phyloP scores from a whole-genome alignment of 1,140 invertebrate genomes.

The Cydia strobilella region DNA sequence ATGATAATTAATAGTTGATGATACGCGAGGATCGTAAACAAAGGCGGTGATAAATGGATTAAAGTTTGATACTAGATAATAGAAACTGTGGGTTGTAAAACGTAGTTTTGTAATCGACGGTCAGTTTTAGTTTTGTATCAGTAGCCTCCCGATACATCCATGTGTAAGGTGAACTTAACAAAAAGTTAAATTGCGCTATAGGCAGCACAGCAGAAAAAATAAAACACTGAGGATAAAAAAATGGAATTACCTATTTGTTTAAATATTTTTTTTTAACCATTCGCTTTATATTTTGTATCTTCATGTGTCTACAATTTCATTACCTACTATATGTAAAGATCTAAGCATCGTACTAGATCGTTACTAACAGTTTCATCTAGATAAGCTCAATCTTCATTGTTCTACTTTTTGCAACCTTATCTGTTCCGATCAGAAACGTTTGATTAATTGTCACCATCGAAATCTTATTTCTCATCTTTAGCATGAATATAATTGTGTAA shows the following conservation, averaged over 20 bases:
- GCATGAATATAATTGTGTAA: constrained; percentile 9
- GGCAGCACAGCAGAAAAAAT: constrained; percentile 4
- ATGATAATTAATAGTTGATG: constrained; percentile 80
- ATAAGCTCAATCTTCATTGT: constrained; percentile 14
- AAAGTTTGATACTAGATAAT: constrained; percentile 75
- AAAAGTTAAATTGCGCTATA: not conserved
- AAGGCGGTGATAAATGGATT: constrained; percentile 79
- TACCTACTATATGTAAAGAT: not conserved
- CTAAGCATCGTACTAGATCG: not conserved
- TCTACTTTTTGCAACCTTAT: constrained; percentile 6
- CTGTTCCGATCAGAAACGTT: constrained; percentile 3
- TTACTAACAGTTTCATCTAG: constrained; percentile 7
- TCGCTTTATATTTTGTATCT: too few relatives aligned
- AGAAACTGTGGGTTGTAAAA: constrained; percentile 71
- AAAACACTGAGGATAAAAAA: not conserved
- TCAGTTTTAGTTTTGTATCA: constrained; percentile 46
- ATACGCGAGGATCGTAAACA: constrained; percentile 78
- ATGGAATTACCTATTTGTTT: constrained; percentile 26
- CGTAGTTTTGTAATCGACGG: constrained; percentile 67
- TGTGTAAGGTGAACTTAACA: constrained; percentile 1
- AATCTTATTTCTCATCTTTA: constrained; percentile 22
- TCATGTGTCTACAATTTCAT: too few relatives aligned
- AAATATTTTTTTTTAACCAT: too few relatives aligned
- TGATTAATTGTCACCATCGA: constrained; percentile 25
- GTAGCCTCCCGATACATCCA: not conserved